phyloP scores from a whole-genome alignment of 2,113 vertebrate genomes.

The Macquaria ambigua region DNA sequence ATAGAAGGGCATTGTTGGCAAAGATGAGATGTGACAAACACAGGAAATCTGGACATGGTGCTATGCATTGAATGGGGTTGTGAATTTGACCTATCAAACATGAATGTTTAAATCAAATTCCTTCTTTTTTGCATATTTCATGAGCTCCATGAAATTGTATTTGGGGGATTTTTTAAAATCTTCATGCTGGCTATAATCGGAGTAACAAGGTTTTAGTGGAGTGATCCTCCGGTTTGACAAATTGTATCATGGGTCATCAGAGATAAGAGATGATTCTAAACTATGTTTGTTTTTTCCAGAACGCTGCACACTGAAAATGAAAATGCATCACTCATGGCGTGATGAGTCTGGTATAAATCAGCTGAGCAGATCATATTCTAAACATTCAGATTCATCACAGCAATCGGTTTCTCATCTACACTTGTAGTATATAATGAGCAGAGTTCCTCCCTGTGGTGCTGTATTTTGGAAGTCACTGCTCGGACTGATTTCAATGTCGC shows the following conservation, averaged over 20 bases:
- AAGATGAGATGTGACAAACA: slow-evolving; percentile 11
- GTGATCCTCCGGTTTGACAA: slow-evolving; percentile 35
- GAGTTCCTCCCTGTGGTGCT: slow-evolving; percentile 6
- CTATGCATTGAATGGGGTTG: background rate
- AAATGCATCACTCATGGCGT: slow-evolving; percentile 45
- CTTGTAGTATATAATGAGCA: slow-evolving; percentile 13
- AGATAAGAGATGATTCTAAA: slow-evolving; percentile 44
- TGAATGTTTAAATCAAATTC: background rate
- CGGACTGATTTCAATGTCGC: slow-evolving; percentile 14
- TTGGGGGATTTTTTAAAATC: background rate
- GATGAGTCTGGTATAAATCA: slow-evolving; percentile 50
- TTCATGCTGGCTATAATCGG: slow-evolving; percentile 2
- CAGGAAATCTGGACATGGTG: background rate
- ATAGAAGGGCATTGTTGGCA: background rate
- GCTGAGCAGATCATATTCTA: slow-evolving; percentile 41
- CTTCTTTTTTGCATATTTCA: slow-evolving; percentile 17
- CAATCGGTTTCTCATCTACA: slow-evolving; percentile 47
- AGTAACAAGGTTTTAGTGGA: slow-evolving; percentile 15
- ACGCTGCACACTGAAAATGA: slow-evolving; percentile 50
- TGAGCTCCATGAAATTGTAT: background rate
- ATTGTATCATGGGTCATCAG: slow-evolving; percentile 42
- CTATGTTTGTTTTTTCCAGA: slow-evolving; percentile 43
- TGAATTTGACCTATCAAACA: slow-evolving; percentile 14
- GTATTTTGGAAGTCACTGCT: slow-evolving; percentile 20
- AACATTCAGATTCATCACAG: slow-evolving; percentile 51